Evolutionary conservation across 2,797 vertebrate genomes (phyloP), one percentile per base, ranked within the genome.

Genomic region (Sus cebifrons): DNA sequence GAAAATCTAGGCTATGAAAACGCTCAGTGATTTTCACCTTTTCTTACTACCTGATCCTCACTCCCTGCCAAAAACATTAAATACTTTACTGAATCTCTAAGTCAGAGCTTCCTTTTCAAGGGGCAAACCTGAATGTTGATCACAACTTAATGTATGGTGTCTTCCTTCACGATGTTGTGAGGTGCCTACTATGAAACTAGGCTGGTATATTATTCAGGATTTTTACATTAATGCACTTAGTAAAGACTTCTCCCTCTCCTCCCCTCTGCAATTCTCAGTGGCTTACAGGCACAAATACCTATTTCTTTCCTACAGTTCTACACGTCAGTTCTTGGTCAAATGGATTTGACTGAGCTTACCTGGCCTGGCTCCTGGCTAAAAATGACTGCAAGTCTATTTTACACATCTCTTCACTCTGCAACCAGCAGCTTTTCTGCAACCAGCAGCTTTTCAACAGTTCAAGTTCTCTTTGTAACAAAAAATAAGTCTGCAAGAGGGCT

Each of bases 1-100:
- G 86, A 92, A 97, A 86, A 90, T 90, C 27, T 68, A 92, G 44
- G 7, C 16, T 62, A 87, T 36, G 32, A 92, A 96, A 92, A 81
- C n/a, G 93, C 32, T 89, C n/a, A 58, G 44, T 75, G 52, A 29
- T 86, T 79, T 2, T 86, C 25, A 71, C 52, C 17, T 93, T 62
- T 29, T 95, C 21, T 62, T 91, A 95, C 36, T 49, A 82, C 16
- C 49, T 73, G 36, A 70, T 83, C 44, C 13, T 62, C 21, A 93
- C 15, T 14, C 74, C 40, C n/a, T 94, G 29, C 44, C 70, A 16
- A 64, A 97, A 87, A 81, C 11, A 23, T 18, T 73, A 89, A 78
- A 27, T 49, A 91, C 40, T 20, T 86, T 89, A 86, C 9, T 62
- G 40, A 29, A 88, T 88, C 70, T 82, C 68, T 56, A 77, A 73